Evolutionary conservation across 2,113 vertebrate genomes (phyloP).

Genomic region (Apaloderma vittatum): DNA sequence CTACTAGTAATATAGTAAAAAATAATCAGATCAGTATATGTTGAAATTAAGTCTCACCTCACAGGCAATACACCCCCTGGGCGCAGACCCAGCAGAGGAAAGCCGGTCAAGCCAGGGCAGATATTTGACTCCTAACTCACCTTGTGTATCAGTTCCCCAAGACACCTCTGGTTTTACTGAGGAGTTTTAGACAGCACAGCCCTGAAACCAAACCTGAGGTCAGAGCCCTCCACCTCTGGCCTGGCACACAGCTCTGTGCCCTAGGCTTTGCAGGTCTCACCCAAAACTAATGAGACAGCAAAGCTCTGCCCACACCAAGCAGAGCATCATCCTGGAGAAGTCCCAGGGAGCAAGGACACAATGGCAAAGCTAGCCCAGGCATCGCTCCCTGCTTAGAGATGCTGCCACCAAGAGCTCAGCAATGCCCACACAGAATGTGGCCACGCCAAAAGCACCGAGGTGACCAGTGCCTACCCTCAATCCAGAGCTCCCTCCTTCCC

Average conservation of each 20-base stretch:
- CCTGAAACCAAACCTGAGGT: not conserved
- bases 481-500: not conserved
- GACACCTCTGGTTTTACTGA: accelerated
- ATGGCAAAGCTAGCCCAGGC: accelerated
- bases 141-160: not conserved
- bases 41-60: not conserved
- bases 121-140: not conserved
- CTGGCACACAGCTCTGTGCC: not conserved
- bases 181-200: not conserved
- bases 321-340: not conserved
- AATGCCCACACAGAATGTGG: not conserved
- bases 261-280: not conserved
- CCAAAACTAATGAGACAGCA: not conserved
- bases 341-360: accelerated
- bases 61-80: not conserved
- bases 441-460: not conserved
- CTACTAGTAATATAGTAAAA: not conserved
- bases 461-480: not conserved
- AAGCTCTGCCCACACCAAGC: not conserved
- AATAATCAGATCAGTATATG: not conserved
- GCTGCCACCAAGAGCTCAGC: accelerated
- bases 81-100: not conserved
- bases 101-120: not conserved
- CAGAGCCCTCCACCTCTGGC: not conserved
- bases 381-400: not conserved